These are phyloP conservation scores for Creontiades dilutus DNA, from an alignment of 2,888 invertebrate genomes.

Conservation along the genomic window DNA sequence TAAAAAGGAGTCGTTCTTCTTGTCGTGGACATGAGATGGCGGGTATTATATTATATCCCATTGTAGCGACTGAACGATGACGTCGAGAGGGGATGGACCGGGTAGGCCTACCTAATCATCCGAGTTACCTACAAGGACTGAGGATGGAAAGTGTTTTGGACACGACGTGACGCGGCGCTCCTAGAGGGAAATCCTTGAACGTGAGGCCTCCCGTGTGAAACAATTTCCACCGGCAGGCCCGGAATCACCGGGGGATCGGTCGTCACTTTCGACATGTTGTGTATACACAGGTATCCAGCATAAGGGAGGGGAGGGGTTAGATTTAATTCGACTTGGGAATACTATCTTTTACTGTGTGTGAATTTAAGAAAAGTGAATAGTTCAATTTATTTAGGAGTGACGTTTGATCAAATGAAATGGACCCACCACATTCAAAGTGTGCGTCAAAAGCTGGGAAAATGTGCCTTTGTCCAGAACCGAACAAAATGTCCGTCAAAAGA, in stretches of 20 bases:
- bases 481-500: too few species aligned
- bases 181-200: slow-evolving; percentile 22
- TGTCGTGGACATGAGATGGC: not conserved
- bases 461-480: too few species aligned
- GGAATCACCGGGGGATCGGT: not conserved
- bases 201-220: slow-evolving; percentile 6
- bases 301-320: too few species aligned
- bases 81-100: not conserved
- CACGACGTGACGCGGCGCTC: slow-evolving; percentile 25
- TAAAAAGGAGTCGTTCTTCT: not conserved
- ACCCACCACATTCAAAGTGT: too few species aligned
- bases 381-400: too few species aligned
- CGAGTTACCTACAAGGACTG: not conserved
- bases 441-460: too few species aligned
- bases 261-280: not conserved
- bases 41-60: slow-evolving; percentile 3
- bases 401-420: too few species aligned
- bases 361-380: too few species aligned
- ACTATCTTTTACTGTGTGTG: too few species aligned
- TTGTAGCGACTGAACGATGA: slow-evolving; percentile 21
- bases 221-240: slow-evolving; percentile 26
- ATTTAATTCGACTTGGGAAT: too few species aligned
- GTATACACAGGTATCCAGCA: too few species aligned
- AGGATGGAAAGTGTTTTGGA: slow-evolving; percentile 21
- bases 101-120: slow-evolving; percentile 6